These are phyloP conservation scores for Thyatira batis DNA, from an alignment of 2,888 invertebrate genomes.

Conservation along the genomic window DNA sequence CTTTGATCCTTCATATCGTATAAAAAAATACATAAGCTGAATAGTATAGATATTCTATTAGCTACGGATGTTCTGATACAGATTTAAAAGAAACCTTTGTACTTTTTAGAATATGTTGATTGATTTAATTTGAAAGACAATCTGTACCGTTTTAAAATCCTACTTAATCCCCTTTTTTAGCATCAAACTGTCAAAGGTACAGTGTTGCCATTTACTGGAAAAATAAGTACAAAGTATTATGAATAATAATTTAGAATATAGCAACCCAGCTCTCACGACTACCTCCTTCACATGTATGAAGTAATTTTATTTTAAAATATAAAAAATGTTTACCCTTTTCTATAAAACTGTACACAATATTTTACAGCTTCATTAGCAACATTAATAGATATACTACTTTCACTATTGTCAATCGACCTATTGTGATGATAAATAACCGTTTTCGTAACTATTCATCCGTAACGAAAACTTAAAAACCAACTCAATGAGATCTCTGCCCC, in stretches of 20 bases:
- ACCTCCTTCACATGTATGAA: no score
- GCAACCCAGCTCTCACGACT: no score
- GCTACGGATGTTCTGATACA: not conserved
- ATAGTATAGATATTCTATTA: not conserved
- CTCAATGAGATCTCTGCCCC: constrained; percentile 12
- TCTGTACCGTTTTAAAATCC: no score
- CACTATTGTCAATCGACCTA: constrained; percentile 25
- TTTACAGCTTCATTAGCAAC: constrained; percentile 15
- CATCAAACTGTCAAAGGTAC: no score
- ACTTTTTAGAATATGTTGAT: not conserved
- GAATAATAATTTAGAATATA: no score
- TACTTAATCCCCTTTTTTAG: no score
- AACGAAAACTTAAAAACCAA: constrained; percentile 15
- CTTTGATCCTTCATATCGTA: not conserved
- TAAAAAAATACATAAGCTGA: not conserved
- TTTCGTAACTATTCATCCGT: constrained; percentile 25
- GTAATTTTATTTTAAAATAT: no score
- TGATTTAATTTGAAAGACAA: no score
- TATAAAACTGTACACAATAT: not conserved
- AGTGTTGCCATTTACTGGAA: no score
- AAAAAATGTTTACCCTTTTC: no score
- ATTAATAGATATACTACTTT: constrained; percentile 21
- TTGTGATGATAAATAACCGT: constrained; percentile 20
- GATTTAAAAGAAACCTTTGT: not conserved
- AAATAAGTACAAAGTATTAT: no score